Base-by-base conservation (phyloP, 1,140 invertebrate genomes). In the Macrobrachium nipponense region DNA sequence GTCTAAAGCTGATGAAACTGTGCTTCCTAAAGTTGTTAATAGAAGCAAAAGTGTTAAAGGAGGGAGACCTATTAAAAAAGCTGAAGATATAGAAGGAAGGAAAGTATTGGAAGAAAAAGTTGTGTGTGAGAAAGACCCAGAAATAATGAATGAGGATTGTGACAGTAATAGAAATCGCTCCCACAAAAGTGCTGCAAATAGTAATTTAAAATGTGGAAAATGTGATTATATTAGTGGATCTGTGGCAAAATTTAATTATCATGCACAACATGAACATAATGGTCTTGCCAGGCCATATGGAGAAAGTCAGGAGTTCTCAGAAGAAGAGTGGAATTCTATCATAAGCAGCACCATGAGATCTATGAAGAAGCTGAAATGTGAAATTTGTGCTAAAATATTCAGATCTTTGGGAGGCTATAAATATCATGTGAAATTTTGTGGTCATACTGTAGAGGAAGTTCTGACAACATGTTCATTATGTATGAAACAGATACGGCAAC, bases 241-340 rank as follows among this genome's bases (percentile, higher is more conserved):
- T 18, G 6, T n/a, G 23, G n/a, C 59, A 15, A 15, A 75, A 8
- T 86, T 86, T 68, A 58, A 17, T 7, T 51, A 18, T 43, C 84
- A 86, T 43, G 58, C 78, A 17, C 77, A 58, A 8, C 17, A 15
- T n/a, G 44, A 36, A 4, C 84, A 86, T 66, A 86, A 86, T 62
- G 84, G 84, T 15, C 66, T 86, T 60, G 84, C 84, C 11, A 79
- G 84, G 51, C 84, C 84, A 23, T 12, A 20, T 59, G 84, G 84
- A 0, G 77, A 80, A 68, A 73, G 20, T 51, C 84, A 86, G 27
- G 78, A 80, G 14, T 86, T 86, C 59, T 64, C 64, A 6, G 66
- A 80, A 18, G 70, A 61, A 14, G 77, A 86, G 36, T 15, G 15
- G 11, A 59, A 75, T 20, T 10, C 62, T 17, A 73, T 80, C 44